Conservation (phyloP, 1,140 invertebrate genomes). For the Trachymyrmex cornetzi region DNA sequence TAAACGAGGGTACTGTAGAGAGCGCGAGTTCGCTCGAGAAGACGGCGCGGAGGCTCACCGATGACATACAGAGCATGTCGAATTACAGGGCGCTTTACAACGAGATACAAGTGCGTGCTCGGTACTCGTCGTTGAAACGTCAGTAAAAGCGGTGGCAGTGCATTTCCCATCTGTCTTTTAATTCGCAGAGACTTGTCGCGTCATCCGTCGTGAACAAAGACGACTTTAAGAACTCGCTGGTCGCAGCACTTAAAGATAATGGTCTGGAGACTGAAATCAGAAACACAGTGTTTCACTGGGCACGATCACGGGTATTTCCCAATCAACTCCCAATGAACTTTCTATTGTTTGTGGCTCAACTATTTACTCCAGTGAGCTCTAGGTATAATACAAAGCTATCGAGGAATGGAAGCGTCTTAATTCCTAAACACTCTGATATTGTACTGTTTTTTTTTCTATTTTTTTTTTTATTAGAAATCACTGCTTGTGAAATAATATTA, state of each 20-base stretch:
- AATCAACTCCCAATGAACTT: background rate
- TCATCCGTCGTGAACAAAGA: slow-evolving; percentile 90
- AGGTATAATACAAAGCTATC: no score
- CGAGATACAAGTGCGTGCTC: slow-evolving; percentile 88
- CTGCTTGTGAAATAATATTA: no score
- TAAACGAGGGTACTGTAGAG: slow-evolving; percentile 87
- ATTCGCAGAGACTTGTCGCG: slow-evolving; percentile 90
- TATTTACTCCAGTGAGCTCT: no score
- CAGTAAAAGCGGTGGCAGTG: slow-evolving; percentile 10
- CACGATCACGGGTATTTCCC: slow-evolving; percentile 87
- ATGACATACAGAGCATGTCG: slow-evolving; percentile 89
- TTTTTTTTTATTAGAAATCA: no score
- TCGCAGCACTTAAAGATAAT: slow-evolving; percentile 91
- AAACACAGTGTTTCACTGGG: slow-evolving; percentile 94
- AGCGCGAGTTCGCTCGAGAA: slow-evolving; percentile 87
- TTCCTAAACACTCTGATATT: no score
- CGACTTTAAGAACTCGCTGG: slow-evolving; percentile 92
- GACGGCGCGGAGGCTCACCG: slow-evolving; percentile 88
- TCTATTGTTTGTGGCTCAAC: no score
- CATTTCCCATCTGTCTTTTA: slow-evolving; percentile 31
- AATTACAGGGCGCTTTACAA: slow-evolving; percentile 89
- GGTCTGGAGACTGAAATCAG: slow-evolving; percentile 93
- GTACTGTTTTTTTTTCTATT: no score
- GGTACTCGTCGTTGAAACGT: slow-evolving; percentile 31
- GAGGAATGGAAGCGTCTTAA: no score